A percentile compares a stretch with the other conserved stretches of the same genome.
Evolutionary conservation across 1,140 invertebrate genomes (phyloP).

Genomic region (Aporrectodea caliginosa): DNA sequence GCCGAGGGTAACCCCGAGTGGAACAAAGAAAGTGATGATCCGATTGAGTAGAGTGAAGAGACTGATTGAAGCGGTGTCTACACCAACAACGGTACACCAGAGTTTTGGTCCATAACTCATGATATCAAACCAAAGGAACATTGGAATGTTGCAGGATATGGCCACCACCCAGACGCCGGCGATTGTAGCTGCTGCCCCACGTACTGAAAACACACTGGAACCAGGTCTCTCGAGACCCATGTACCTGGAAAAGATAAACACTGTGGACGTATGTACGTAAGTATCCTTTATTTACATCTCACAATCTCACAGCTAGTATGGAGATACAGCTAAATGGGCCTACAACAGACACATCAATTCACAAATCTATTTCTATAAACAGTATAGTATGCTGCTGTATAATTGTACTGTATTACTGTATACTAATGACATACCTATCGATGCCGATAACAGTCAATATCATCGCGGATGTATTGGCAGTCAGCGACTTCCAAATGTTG

Average conservation of each 20-base stretch:
- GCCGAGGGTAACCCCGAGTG: not conserved
- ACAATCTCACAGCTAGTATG: too few relatives aligned
- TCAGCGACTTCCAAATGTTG: not conserved
- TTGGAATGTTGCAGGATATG: not conserved
- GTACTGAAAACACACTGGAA: not conserved
- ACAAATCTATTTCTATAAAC: too few relatives aligned
- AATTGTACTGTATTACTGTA: too few relatives aligned
- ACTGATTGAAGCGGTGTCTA: not conserved
- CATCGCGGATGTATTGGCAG: not conserved
- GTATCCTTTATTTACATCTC: too few relatives aligned
- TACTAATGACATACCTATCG: not conserved
- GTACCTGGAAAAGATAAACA: not conserved
- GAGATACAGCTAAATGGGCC: too few relatives aligned
- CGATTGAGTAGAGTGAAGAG: not conserved
- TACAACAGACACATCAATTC: too few relatives aligned
- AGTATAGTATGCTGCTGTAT: too few relatives aligned
- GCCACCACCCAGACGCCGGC: not conserved
- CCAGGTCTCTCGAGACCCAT: not conserved
- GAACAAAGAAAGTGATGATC: not conserved
- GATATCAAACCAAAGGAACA: not conserved
- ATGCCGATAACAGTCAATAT: not conserved
- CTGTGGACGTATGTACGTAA: too few relatives aligned
- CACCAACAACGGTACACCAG: not conserved
- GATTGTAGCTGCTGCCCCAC: not conserved
- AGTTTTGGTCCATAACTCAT: not conserved